Base-by-base conservation (phyloP, 2,888 invertebrate species). In the Leptinotarsa juncta region DNA sequence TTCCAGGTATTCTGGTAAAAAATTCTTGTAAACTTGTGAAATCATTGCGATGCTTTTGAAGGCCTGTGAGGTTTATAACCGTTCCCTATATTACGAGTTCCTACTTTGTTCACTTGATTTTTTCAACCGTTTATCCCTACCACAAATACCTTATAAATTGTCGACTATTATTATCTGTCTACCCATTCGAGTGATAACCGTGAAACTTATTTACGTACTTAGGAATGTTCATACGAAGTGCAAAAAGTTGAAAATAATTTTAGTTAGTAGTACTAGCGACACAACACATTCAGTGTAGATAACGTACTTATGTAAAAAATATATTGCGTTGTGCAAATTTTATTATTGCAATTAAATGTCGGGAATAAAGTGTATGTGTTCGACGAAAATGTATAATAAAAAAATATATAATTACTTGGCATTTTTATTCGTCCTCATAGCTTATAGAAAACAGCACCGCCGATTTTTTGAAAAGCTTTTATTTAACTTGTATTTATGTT, bases 241-340 rank as follows among this genome's bases (percentile, higher is more conserved):
- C 82, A 82, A 81, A 79, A 75, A 80, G 78, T 80, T 81, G 73
- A 73, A 42, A 42, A 75, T 77, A 72, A 76, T 72, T 75, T 79
- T 81, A 80, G 78, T 79, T 74, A 65, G 60, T 73, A 76, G 75
- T 55, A 67, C 77, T 80, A 79, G 81, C 76, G 70, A 73, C 76
- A 79, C 76, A 75, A 67, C 72, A 70, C 74, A 72, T 68, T 81
- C 78, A 79, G 77, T 84, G 86, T 86, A 86, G 86, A 86, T 86
- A 86, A 81, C 82, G 84, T 85, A 84, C 84, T 85, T 84, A 85
- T 83, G 82, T 82, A 83, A 81, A 83, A 32, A 78, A 71, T 65
- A 55, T 57, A 60, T 65, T 72, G 65, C 60, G 20, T 66, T 66
- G 60, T 42, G 75, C 72, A 72, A 85, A 85, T 86, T 85, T 84